phyloP scores from a whole-genome alignment of 2,888 invertebrate species.

The Macaria liturata region DNA sequence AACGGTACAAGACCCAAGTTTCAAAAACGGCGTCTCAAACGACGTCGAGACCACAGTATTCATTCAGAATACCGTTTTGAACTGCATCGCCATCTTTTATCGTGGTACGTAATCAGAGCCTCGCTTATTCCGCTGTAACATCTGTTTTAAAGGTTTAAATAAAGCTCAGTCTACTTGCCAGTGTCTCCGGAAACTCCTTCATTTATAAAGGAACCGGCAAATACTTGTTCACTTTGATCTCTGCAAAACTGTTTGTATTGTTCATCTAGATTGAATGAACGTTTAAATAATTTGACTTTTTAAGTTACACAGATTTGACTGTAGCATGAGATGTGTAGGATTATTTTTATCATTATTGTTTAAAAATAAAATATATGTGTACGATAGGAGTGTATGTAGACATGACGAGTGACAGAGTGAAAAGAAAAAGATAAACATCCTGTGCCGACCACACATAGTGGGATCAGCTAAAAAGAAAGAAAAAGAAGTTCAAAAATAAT shows the following conservation, averaged over 20 bases:
- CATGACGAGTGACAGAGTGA: no score
- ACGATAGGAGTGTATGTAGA: no score
- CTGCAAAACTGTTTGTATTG: neutral
- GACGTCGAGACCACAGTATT: conserved; percentile 13
- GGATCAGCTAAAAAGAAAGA: no score
- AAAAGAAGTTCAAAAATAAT: no score
- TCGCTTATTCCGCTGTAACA: conserved; percentile 30
- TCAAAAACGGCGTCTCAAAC: conserved; percentile 13
- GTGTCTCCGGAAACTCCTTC: conserved; percentile 24
- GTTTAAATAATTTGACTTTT: no score
- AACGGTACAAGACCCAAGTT: conserved; percentile 8
- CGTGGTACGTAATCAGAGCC: conserved; percentile 26
- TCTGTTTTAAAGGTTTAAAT: conserved; percentile 33
- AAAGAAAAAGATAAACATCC: no score
- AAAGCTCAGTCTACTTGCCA: conserved; percentile 24
- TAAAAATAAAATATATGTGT: no score
- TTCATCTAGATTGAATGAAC: no score
- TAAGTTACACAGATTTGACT: no score
- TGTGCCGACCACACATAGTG: no score
- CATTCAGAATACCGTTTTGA: conserved; percentile 29
- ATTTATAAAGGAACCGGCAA: conserved; percentile 27
- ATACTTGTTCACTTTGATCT: conserved; percentile 26
- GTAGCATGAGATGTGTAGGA: no score
- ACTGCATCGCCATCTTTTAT: conserved; percentile 29
- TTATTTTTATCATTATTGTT: no score